Base-by-base conservation (phyloP, 2,113 vertebrate genomes). In the Vireo altiloquus region DNA sequence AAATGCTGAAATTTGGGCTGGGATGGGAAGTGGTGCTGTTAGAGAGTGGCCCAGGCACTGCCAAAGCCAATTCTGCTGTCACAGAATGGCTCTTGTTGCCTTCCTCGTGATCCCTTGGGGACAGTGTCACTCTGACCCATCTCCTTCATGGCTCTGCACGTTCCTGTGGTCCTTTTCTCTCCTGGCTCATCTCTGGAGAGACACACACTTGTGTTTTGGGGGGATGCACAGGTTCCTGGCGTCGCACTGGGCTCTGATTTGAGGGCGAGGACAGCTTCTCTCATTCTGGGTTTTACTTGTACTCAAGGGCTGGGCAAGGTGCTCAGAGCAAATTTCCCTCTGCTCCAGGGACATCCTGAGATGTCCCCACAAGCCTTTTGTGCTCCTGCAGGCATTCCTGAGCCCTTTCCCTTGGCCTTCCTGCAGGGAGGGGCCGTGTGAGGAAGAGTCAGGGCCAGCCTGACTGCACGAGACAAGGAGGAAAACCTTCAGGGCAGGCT, bases 371-470 rank as follows among this genome's bases (percentile, higher is more conserved):
- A 1, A 69, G 44, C 17, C 23, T 25, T 54, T 21, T 37, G 52
- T 46, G 61, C 50, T 74, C 60, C 50, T 35, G 35, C 42, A 66
- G 6, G 13, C 4, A 54, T 17, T 28, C 33, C 39, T 50, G 60
- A 63, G 19, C 6, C 49, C 15, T 60, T 72, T 28, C 21, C 8
- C 25, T 68, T 23, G 40, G 33, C 33, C 31, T n/a, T 61, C 10
- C n/a, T 53, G 24, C 24, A 65, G 28, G 35, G 61, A 76, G 9
- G 10, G 16, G 1, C 25, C 1, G 1, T 0, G 7, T 2, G 6
- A 78, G 44, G 77, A 87, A 44, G 74, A 59, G 11, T 52, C 88
- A 84, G 39, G 42, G 7, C 7, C 33, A 46, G 16, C 10, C 18
- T 75, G 64, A 49, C 31, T 28, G 2, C 0, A 2, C 15, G 5